Evolutionary conservation across 2,888 invertebrate species (phyloP), one percentile per base, ranked within the genome.

Genomic region (Frankliniella intonsa): DNA sequence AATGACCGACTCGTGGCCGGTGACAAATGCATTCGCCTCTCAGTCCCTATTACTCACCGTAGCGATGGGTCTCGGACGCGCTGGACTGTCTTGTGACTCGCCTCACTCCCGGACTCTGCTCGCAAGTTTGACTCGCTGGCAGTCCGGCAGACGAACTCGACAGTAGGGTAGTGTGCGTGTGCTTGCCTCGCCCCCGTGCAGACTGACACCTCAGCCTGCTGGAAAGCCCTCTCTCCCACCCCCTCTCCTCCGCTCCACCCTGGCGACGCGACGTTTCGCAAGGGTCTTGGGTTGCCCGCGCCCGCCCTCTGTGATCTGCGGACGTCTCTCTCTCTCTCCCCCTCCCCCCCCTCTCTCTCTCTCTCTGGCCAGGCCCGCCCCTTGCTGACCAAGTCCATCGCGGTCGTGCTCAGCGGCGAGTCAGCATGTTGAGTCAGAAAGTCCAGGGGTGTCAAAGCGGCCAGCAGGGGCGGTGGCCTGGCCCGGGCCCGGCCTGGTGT

Each of bases 341-440:
- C 7, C 69, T 9, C 69, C 7, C 69, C 11, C 22, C 55, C 7
- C 55, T 55, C 55, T 55, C 55, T 55, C 55, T 55, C 55, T 55
- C 55, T 55, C 55, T 55, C 55, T 69, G 62, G 62, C 62, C 17
- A 10, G 62, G 17, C 11, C 38, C 7, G 62, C 62, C 14, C 14
- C 62, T 7, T n/a, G 62, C 62, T 11, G 19, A 17, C 19, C 62
- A 17, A 17, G 14, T 55, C 14, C 62, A n/a, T 19, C 62, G 55
- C 14, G 17, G 9, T 55, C 14, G 55, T 55, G 55, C 55, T 38
- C 38, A 38, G 38, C 55, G 55, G 55, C 62, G 62, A 62, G 12
- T 62, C 62, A 62, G 62, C 62, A 62, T 38, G 62, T 62, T 17
- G 62, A 62, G 62, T 62, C 62, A 62, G 62, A n/a, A 62, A n/a